phyloP scores from a whole-genome alignment of 1,140 invertebrate species.

The Dreissena rostriformis region DNA sequence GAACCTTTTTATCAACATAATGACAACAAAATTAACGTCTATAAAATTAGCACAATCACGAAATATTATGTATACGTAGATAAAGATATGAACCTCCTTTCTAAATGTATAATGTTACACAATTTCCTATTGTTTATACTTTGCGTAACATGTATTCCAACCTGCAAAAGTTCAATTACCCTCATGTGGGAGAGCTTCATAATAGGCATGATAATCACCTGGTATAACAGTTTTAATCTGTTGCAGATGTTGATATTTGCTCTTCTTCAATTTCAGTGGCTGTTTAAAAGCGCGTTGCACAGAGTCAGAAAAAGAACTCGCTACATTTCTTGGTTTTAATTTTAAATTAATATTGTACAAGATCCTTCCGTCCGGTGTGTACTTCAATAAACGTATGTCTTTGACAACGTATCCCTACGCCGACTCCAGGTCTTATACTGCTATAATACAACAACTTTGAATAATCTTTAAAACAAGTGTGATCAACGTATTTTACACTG shows the following conservation, averaged over 20 bases:
- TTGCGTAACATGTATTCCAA: too few relatives aligned
- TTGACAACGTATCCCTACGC: conserved; percentile 31
- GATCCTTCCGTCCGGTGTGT: conserved; percentile 40
- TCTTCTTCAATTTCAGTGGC: conserved; percentile 11
- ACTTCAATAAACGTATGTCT: conserved; percentile 39
- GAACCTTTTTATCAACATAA: too few relatives aligned
- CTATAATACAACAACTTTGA: conserved; percentile 28
- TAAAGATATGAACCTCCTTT: too few relatives aligned
- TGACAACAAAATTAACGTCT: too few relatives aligned
- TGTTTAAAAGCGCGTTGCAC: conserved; percentile 1
- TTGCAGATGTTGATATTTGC: conserved; percentile 37
- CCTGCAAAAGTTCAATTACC: neutral
- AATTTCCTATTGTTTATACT: too few relatives aligned
- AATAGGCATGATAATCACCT: conserved; percentile 28
- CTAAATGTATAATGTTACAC: too few relatives aligned
- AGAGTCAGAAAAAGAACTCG: conserved; percentile 1
- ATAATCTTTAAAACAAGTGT: conserved; percentile 19
- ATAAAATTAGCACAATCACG: too few relatives aligned
- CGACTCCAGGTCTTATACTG: conserved; percentile 26
- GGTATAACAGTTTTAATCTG: conserved; percentile 31
- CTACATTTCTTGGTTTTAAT: conserved; percentile 16
- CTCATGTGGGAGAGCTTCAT: conserved; percentile 14
- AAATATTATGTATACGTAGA: too few relatives aligned
- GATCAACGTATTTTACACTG: conserved; percentile 25
- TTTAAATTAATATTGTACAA: conserved; percentile 26